A percentile compares a stretch with the other conserved stretches of the same genome.
These are phyloP conservation scores for Geococcyx californianus DNA, from an alignment of 2,113 vertebrate genomes.

Conservation along the genomic window DNA sequence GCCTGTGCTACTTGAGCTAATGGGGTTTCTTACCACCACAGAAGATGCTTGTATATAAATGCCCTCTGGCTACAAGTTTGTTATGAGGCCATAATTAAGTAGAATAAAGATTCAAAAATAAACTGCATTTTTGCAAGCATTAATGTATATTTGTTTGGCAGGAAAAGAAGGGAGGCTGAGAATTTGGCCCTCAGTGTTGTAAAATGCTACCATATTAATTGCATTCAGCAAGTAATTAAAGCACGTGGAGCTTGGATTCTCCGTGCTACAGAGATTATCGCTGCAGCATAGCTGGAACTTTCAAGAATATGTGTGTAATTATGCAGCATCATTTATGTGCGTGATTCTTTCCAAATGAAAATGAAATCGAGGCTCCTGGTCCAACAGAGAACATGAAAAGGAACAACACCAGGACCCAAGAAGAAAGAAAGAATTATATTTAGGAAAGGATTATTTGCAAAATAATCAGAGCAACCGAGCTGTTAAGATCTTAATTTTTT, in stretches of 20 bases:
- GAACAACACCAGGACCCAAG: background rate
- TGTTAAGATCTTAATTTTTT: background rate
- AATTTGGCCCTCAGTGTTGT: background rate
- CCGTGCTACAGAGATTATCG: background rate
- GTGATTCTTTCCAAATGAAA: background rate
- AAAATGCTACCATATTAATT: background rate
- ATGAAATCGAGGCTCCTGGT: background rate
- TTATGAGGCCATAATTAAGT: background rate
- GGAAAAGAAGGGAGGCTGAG: background rate
- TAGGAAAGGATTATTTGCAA: background rate
- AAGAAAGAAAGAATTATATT: background rate
- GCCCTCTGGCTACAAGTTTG: background rate
- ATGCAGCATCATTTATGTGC: background rate
- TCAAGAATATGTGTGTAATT: background rate
- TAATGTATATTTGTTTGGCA: background rate
- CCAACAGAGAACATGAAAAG: background rate
- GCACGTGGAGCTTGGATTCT: background rate
- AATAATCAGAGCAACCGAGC: background rate
- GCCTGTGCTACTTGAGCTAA: background rate
- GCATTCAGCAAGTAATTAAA: background rate
- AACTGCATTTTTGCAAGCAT: background rate
- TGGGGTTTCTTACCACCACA: background rate
- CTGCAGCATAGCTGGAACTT: background rate
- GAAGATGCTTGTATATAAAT: background rate
- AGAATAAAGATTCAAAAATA: background rate